Evolutionary conservation across 2,797 vertebrate species (phyloP).

Genomic region (Echeneis naucrates): DNA sequence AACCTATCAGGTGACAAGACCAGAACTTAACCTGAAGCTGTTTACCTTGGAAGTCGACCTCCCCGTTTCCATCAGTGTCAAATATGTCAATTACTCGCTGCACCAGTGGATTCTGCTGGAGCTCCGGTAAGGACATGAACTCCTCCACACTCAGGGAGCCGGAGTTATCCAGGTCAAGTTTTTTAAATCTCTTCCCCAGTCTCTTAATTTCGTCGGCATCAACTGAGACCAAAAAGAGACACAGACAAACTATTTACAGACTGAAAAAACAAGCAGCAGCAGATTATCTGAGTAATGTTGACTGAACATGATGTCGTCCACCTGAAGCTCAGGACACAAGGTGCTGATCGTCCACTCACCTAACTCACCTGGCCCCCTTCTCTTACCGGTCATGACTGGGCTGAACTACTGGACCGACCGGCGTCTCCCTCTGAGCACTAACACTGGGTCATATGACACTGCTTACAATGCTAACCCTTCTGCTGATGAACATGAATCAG

Average conservation of each 20-base stretch:
- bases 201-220: constrained; percentile 99
- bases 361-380: constrained; percentile 77
- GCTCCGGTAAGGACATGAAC: constrained; percentile 98
- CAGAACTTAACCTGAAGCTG: too few relatives aligned
- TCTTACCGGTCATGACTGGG: constrained; percentile 75
- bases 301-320: too few relatives aligned
- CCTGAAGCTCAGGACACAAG: not conserved
- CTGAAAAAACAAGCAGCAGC: too few relatives aligned
- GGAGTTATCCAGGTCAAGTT: constrained; percentile 99
- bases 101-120: constrained; percentile 98
- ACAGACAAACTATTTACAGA: too few relatives aligned
- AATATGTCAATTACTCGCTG: constrained; percentile 99
- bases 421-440: constrained; percentile 76
- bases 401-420: constrained; percentile 51
- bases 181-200: constrained; percentile 99
- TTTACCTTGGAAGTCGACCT: constrained; percentile 99
- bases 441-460: constrained; percentile 73
- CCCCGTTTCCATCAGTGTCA: constrained; percentile 98
- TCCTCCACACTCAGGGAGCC: constrained; percentile 99
- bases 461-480: constrained; percentile 66
- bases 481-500: constrained; percentile 25
- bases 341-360: too few relatives aligned
- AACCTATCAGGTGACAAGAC: too few relatives aligned
- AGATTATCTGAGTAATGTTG: too few relatives aligned
- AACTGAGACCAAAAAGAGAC: too few relatives aligned